These are phyloP conservation scores for Cotesia vestalis DNA, from an alignment of 1,140 invertebrate genomes.

Conservation along the genomic window DNA sequence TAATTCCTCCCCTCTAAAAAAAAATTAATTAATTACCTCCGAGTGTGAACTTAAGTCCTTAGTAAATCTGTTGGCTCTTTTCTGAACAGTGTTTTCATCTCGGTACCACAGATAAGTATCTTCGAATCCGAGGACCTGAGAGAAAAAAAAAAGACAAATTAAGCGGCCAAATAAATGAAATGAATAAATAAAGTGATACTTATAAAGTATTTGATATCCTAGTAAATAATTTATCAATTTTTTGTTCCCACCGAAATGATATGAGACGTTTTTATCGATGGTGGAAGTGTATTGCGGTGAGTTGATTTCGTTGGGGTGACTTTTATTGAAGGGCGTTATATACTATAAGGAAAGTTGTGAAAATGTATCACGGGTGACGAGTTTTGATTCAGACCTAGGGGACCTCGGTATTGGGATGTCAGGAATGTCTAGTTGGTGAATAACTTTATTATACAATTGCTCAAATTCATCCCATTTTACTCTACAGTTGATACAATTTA, in stretches of 20 bases:
- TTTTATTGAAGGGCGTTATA: conserved; percentile 18
- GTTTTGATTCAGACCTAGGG: conserved; percentile 29
- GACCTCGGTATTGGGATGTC: conserved; percentile 40
- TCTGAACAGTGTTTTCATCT: conserved; percentile 55
- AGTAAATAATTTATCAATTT: conserved; percentile 13
- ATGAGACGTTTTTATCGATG: background rate
- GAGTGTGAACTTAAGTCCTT: conserved; percentile 54
- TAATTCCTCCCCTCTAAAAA: background rate
- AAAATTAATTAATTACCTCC: conserved; percentile 54
- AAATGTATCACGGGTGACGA: conserved; percentile 16
- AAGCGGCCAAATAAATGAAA: background rate
- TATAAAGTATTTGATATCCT: conserved; percentile 1
- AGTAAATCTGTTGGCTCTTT: conserved; percentile 49
- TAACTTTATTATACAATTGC: background rate
- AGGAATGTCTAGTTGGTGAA: conserved; percentile 33
- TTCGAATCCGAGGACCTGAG: conserved; percentile 68
- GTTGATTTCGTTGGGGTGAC: background rate
- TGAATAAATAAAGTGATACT: background rate
- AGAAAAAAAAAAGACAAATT: conserved; percentile 36
- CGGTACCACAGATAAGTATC: conserved; percentile 69
- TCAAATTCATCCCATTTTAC: background rate
- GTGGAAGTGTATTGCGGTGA: no score
- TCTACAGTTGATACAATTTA: background rate
- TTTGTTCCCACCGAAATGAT: background rate
- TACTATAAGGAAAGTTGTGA: conserved; percentile 20